Percentiles rank a stretch among this genome's conserved stretches.
Conservation (phyloP, 2,113 vertebrate genomes). For the Mus musculus region DNA sequence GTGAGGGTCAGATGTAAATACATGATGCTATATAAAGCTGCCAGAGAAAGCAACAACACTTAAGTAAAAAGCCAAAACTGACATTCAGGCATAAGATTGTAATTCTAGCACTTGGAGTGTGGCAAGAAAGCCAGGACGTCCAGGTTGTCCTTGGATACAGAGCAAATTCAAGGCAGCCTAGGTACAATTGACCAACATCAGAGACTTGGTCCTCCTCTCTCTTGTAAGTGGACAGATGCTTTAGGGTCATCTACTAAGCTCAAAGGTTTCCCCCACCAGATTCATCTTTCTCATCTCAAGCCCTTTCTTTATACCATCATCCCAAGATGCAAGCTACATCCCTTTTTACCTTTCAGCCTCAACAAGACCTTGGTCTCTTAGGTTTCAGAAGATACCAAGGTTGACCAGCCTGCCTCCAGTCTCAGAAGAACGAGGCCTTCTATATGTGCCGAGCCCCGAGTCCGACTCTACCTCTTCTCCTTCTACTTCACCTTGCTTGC, state of each 20-base stretch:
- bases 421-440: background rate
- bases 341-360: background rate
- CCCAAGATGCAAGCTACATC: background rate
- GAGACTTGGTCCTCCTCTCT: background rate
- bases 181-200: background rate
- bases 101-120: background rate
- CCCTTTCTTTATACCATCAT: background rate
- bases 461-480: background rate
- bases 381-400: background rate
- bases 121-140: background rate
- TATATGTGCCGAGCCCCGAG: no score
- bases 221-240: background rate
- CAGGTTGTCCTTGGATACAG: background rate
- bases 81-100: background rate
- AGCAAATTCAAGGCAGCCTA: background rate
- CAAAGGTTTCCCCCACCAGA: background rate
- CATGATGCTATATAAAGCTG: background rate
- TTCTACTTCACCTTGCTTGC: background rate
- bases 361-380: background rate
- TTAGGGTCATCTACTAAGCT: background rate
- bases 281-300: background rate
- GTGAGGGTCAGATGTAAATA: background rate
- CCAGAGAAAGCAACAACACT: background rate
- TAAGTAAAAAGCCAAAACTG: background rate
- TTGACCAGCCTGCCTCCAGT: background rate